These are phyloP conservation scores for Sicus ferrugineus DNA, from an alignment of 2,888 invertebrate genomes.

Conservation along the genomic window DNA sequence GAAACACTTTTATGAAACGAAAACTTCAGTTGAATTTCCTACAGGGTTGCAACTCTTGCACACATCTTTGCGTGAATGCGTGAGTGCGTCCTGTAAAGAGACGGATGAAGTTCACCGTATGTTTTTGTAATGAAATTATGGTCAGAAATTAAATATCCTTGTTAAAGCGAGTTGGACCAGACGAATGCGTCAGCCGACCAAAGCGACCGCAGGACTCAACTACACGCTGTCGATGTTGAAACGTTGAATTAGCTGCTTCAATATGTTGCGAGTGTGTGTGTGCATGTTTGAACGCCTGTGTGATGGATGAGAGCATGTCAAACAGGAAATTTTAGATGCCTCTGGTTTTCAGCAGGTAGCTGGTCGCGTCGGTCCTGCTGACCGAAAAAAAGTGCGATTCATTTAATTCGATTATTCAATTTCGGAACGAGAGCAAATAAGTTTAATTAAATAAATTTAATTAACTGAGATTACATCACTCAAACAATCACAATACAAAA, in stretches of 20 bases:
- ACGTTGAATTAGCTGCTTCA: constrained; percentile 15
- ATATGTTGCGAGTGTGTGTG: not conserved
- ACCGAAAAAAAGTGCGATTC: not conserved
- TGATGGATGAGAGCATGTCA: constrained; percentile 17
- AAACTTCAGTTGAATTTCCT: too few species aligned
- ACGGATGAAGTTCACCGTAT: constrained; percentile 17
- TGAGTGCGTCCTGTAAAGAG: not conserved
- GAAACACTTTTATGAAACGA: too few species aligned
- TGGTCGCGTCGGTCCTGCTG: too few species aligned
- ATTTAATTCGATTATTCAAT: not conserved
- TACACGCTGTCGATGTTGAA: constrained; percentile 16
- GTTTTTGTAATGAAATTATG: constrained; percentile 36
- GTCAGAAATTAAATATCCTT: constrained; percentile 39
- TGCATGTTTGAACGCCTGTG: constrained; percentile 1
- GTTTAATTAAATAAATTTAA: not conserved
- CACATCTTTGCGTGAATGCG: not conserved
- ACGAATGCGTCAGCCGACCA: not conserved
- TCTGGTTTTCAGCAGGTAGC: constrained; percentile 16
- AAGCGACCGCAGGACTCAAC: not conserved
- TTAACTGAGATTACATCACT: not conserved
- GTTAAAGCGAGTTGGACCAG: constrained; percentile 29
- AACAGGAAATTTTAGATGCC: constrained; percentile 22
- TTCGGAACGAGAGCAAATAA: not conserved
- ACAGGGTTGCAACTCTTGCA: too few species aligned
- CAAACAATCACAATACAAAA: too few species aligned